Evolutionary conservation across 2,113 vertebrate species (phyloP).

Genomic region (Columba janthina): DNA sequence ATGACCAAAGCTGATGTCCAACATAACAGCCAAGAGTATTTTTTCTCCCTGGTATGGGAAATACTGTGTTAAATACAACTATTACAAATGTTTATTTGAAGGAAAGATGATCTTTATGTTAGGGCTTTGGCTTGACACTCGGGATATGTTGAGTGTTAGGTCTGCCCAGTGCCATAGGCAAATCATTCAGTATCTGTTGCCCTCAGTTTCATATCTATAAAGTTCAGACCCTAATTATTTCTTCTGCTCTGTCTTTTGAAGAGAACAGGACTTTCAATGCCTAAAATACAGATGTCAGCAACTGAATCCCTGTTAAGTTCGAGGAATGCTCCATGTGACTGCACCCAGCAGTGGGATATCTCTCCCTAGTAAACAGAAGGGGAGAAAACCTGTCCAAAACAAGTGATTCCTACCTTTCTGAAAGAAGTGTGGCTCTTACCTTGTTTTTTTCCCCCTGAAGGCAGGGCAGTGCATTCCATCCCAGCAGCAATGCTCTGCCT

Average conservation of each 20-base stretch:
- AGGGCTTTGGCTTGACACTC: background rate
- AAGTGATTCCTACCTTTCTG: background rate
- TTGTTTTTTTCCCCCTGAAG: background rate
- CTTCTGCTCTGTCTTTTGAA: background rate
- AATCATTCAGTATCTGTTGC: background rate
- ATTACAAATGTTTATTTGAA: background rate
- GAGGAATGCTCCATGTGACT: rapidly evolving
- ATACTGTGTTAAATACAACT: background rate
- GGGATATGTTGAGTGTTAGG: rapidly evolving
- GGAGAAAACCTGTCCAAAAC: background rate
- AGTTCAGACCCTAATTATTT: background rate
- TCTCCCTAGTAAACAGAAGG: background rate
- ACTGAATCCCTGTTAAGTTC: background rate
- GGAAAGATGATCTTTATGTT: background rate
- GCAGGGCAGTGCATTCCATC: background rate
- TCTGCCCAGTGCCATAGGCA: background rate
- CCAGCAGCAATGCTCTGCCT: background rate
- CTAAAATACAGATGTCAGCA: background rate
- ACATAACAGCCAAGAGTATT: background rate
- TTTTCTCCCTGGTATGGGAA: background rate
- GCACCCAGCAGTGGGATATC: background rate
- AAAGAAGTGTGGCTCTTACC: background rate
- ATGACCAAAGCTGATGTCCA: background rate
- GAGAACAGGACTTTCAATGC: background rate
- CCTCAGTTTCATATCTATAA: background rate